phyloP scores from a whole-genome alignment of 1,140 invertebrate genomes.

The Drosophila jambulina region DNA sequence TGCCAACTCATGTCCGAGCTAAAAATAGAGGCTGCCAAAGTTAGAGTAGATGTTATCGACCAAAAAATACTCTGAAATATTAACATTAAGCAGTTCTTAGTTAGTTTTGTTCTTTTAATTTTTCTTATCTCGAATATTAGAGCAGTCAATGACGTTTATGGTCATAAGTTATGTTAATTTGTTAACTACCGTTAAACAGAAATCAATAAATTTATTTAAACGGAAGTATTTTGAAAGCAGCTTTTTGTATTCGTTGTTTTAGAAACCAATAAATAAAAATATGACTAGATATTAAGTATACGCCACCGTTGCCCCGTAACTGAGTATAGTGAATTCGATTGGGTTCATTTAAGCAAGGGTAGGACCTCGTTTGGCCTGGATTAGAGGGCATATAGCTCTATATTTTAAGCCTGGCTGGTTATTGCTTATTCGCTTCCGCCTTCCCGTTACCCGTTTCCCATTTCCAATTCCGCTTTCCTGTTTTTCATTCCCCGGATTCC shows the following conservation, averaged over 20 bases:
- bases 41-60: constrained; percentile 17
- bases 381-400: constrained; percentile 23
- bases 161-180: constrained; percentile 10
- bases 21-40: constrained; percentile 63
- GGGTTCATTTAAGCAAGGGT: not conserved
- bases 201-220: constrained; percentile 2
- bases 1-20: constrained; percentile 89
- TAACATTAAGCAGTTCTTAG: too few relatives aligned
- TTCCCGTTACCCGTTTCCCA: too few relatives aligned
- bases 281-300: not conserved
- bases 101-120: too few relatives aligned
- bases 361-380: constrained; percentile 23
- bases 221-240: not conserved
- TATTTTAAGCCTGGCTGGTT: constrained; percentile 76
- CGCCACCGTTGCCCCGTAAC: not conserved
- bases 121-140: not conserved
- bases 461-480: not conserved
- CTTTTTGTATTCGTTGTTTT: not conserved
- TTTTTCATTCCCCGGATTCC: not conserved
- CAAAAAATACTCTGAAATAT: constrained; percentile 9
- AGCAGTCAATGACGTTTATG: not conserved
- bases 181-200: constrained; percentile 6
- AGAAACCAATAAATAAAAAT: not conserved
- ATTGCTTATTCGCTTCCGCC: constrained; percentile 60
- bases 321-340: constrained; percentile 5